Percentiles rank a stretch among this genome's conserved stretches.
These are phyloP conservation scores for Teinopalpus imperialis DNA, from an alignment of 2,888 invertebrate genomes.

Conservation along the genomic window DNA sequence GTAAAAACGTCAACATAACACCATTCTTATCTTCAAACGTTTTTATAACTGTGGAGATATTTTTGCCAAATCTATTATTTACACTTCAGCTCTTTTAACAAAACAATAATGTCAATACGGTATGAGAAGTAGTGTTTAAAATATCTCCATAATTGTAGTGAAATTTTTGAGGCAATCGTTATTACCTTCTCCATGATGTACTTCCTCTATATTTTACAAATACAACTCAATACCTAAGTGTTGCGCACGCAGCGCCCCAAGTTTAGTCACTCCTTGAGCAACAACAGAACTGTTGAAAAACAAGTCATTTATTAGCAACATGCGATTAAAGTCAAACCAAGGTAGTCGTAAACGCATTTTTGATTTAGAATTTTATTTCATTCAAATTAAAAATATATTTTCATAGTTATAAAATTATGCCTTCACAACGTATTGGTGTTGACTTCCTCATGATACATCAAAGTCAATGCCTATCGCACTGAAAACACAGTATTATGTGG, in stretches of 20 bases:
- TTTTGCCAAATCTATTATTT: slow-evolving; percentile 31
- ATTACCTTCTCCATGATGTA: slow-evolving; percentile 76
- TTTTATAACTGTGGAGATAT: slow-evolving; percentile 58
- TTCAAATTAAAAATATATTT: neutral
- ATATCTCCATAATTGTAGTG: slow-evolving; percentile 59
- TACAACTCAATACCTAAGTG: slow-evolving; percentile 81
- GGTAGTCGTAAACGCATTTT: slow-evolving; percentile 58
- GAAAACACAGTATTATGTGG: slow-evolving; percentile 78
- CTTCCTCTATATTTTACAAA: slow-evolving; percentile 78
- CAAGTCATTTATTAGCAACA: slow-evolving; percentile 82
- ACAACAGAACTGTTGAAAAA: slow-evolving; percentile 82
- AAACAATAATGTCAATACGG: slow-evolving; percentile 2
- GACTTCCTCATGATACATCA: slow-evolving; percentile 66
- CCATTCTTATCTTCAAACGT: slow-evolving; percentile 41
- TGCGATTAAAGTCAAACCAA: slow-evolving; percentile 76
- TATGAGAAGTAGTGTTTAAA: slow-evolving; percentile 29
- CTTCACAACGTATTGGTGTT: slow-evolving; percentile 67
- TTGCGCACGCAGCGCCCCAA: slow-evolving; percentile 80
- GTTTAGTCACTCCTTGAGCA: slow-evolving; percentile 80
- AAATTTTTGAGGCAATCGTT: slow-evolving; percentile 73
- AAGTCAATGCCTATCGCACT: slow-evolving; percentile 58
- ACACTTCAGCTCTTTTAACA: neutral
- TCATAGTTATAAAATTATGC: slow-evolving; percentile 38
- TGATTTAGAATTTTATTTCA: neutral
- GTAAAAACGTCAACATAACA: slow-evolving; percentile 52